Evolutionary conservation across 1,140 invertebrate genomes (phyloP).

Genomic region (Nasonia giraulti): DNA sequence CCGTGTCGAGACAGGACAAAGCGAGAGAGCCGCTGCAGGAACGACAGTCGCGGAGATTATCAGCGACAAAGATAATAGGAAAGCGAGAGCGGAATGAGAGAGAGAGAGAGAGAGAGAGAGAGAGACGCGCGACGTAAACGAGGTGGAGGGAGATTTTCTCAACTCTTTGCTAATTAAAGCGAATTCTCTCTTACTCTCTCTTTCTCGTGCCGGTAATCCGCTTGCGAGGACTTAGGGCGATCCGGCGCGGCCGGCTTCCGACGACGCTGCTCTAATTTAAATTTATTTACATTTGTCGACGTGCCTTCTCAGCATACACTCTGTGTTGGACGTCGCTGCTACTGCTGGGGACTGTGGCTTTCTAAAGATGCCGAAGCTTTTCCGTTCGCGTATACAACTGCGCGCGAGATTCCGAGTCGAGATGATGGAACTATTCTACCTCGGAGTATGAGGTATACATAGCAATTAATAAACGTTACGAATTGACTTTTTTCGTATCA

Average conservation of each 20-base stretch:
- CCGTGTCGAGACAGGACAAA: neutral
- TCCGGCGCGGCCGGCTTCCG: neutral
- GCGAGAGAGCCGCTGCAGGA: neutral
- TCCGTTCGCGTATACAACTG: too few species aligned
- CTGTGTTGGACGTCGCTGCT: too few species aligned
- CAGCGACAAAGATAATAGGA: neutral
- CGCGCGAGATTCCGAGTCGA: too few species aligned
- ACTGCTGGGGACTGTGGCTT: neutral
- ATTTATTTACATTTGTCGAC: conserved; percentile 66
- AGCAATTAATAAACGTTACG: too few species aligned
- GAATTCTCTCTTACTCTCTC: conserved; percentile 51
- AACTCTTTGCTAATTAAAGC: conserved; percentile 60
- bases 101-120: too few species aligned
- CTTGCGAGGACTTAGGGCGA: conserved; percentile 46
- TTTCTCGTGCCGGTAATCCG: conserved; percentile 56
- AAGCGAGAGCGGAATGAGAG: neutral
- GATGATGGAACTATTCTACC: too few species aligned
- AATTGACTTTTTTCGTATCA: too few species aligned
- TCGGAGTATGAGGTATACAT: too few species aligned
- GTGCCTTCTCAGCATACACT: conserved; percentile 32
- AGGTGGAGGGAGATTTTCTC: conserved; percentile 48
- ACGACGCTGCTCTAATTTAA: conserved; percentile 56
- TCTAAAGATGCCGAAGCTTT: neutral
- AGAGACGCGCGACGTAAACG: neutral
- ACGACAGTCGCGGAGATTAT: conserved; percentile 19